Conservation (phyloP, 2,888 invertebrate species). For the Xylota segnis region DNA sequence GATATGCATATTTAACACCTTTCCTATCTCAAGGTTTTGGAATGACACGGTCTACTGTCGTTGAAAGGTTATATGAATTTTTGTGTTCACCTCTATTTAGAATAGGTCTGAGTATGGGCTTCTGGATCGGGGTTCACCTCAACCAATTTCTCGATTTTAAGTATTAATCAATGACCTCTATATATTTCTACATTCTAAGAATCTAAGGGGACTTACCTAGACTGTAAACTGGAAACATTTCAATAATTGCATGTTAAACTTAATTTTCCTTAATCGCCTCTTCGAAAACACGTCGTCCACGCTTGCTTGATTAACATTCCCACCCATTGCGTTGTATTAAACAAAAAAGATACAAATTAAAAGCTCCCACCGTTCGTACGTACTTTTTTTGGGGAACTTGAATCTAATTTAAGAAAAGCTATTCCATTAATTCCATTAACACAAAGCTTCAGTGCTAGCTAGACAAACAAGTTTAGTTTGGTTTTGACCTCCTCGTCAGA, state of each 20-base stretch:
- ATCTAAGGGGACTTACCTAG: no score
- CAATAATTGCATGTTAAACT: constrained; percentile 73
- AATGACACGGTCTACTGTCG: no score
- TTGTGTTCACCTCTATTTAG: no score
- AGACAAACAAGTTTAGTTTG: constrained; percentile 4
- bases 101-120: no score
- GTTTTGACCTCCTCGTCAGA: not conserved
- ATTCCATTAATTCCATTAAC: not conserved
- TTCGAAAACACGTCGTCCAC: not conserved
- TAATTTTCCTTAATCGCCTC: not conserved
- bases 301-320: not conserved
- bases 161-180: no score
- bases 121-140: no score
- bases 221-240: no score
- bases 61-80: no score
- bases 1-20: no score
- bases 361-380: not conserved
- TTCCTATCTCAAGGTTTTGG: no score
- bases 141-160: no score
- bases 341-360: not conserved
- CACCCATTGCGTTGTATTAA: not conserved
- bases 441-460: not conserved
- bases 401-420: not conserved
- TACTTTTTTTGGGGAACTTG: not conserved
- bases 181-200: no score